Evolutionary conservation across 1,140 invertebrate species (phyloP), one percentile per base, ranked within the genome.

Genomic region (Tetragnatha versicolor): DNA sequence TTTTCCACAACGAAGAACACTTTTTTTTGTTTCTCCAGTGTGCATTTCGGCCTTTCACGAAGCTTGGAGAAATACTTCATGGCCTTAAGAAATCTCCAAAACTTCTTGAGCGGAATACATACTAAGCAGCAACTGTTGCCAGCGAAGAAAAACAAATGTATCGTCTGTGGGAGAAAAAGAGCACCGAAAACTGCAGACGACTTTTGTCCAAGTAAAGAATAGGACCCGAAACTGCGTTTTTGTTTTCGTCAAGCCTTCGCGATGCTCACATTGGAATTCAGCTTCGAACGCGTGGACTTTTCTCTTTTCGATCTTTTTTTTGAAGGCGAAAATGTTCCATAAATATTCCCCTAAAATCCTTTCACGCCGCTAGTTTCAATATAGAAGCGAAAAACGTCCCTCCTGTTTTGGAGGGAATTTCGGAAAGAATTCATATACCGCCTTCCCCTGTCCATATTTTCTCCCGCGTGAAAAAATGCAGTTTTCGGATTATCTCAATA

Each of bases 41-140:
- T 31, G 12, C 55, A 58, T 58, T 58, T 31, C 27, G n/a, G 35
- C 31, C 55, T 31, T 58, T 35, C 55, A n/a, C 31, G 55, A 27
- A 31, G 31, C 35, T 42, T 58, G 29, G n/a, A 9, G 39, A 17
- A 63, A 63, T 63, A 39, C 60, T 63, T 63, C 42, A 63, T 63
- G 60, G 60, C 33, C 27, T 27, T 45, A 31, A 29, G 51, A 70
- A 70, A 55, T 33, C 49, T 53, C 14, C 27, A 70, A 55, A 25
- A 55, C 37, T 53, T 51, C 27, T 49, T 49, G 37, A 20, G 39
- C 12, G 22, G 51, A 55, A 70, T 55, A 70, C 51, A 70, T 39
- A 70, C 68, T 37, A 70, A 70, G 33, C 20, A 42, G 31, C 49
- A 55, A 70, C 68, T 58, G 68, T 55, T 70, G 49, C 49, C 22